phyloP scores from a whole-genome alignment of 2,797 vertebrate genomes.

The Rhinogobio ventralis region DNA sequence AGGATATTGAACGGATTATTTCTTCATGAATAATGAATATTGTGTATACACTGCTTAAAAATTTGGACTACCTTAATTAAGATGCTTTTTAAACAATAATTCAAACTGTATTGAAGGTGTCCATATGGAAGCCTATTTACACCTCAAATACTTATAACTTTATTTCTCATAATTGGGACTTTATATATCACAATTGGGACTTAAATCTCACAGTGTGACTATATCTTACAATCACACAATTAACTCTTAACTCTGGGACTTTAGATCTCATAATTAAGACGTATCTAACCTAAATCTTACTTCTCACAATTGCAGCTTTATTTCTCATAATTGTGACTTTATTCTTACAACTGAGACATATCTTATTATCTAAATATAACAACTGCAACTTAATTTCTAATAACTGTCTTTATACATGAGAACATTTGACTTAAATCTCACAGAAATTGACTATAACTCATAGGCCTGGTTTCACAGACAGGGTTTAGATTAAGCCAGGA shows the following conservation, averaged over 20 bases:
- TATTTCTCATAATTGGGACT: neutral
- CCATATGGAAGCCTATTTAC: neutral
- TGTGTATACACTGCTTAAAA: neutral
- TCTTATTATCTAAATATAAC: too few relatives aligned
- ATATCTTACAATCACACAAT: neutral
- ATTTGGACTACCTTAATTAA: neutral
- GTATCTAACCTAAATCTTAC: neutral
- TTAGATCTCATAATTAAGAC: neutral
- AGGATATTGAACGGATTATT: neutral
- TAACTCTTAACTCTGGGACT: neutral
- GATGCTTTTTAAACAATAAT: neutral
- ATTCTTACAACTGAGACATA: too few relatives aligned
- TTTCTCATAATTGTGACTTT: neutral
- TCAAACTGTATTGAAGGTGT: neutral
- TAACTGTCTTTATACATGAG: too few relatives aligned
- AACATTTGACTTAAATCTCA: too few relatives aligned
- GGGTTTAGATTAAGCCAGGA: too few relatives aligned
- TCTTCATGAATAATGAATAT: constrained; percentile 12
- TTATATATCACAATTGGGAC: too few relatives aligned
- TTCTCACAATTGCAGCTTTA: neutral
- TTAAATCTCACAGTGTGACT: neutral
- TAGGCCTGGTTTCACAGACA: too few relatives aligned
- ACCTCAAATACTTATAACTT: neutral
- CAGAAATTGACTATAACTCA: too few relatives aligned
- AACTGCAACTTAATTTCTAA: too few relatives aligned